Evolutionary conservation across 2,888 invertebrate species (phyloP).

Genomic region (Ariolimax columbianus): DNA sequence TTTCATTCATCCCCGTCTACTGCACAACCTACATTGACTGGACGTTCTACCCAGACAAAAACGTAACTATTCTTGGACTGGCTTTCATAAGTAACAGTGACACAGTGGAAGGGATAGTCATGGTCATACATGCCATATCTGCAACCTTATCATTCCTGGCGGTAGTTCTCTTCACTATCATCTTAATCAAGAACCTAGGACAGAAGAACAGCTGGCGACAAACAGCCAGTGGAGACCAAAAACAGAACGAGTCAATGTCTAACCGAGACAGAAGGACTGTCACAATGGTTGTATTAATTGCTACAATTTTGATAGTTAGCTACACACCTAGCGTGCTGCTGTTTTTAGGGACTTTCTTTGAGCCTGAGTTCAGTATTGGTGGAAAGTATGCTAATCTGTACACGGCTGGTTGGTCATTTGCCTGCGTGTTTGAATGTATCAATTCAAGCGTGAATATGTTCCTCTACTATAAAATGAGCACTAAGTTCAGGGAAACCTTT

Average conservation of each 20-base stretch:
- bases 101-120: background rate
- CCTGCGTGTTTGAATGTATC: background rate
- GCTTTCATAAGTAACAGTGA: background rate
- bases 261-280: constrained; percentile 1
- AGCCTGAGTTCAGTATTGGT: constrained; percentile 6
- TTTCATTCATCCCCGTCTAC: background rate
- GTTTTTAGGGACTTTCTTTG: background rate
- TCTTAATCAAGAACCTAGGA: background rate
- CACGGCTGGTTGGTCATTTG: background rate
- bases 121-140: background rate
- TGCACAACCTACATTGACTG: background rate
- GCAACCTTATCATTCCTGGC: background rate
- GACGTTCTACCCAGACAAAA: constrained; percentile 8
- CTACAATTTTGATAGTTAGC: constrained; percentile 7
- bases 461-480: constrained; percentile 11
- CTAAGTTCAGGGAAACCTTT: background rate
- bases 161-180: background rate
- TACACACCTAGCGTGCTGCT: background rate
- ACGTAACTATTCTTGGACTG: background rate
- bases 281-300: background rate
- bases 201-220: background rate
- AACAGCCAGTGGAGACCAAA: background rate
- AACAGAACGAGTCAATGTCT: background rate
- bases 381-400: background rate
- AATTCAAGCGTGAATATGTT: constrained; percentile 13